Base-by-base conservation (phyloP, 2,113 vertebrate species). In the Eulemur rufifrons region DNA sequence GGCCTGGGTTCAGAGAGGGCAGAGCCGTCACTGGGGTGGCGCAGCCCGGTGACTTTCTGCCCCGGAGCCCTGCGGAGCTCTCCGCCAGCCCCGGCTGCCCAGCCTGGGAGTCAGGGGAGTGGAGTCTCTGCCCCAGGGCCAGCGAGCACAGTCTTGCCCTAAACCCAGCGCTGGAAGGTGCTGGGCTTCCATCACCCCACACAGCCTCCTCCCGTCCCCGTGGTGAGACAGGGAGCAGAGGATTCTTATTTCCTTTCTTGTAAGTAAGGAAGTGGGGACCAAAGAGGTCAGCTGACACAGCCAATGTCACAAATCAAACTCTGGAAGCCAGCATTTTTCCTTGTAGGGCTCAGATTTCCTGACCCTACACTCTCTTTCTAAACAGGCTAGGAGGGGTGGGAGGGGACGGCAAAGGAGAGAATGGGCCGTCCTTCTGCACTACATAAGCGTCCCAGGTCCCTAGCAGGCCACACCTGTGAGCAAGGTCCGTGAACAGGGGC, bases 31-130 rank as follows among this genome's bases (percentile, higher is more conserved):
- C 27, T 8, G 27, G 3, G 61, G 23, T 45, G 23, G 29, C 0
- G 1, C 0, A 6, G 21, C 47, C 39, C 18, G 64, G 27, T 3
- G 27, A 42, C 21, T 50, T 52, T 78, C 42, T 56, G 39, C 15
- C 71, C 4, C 63, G 32, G 29, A 1, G 45, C 42, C 3, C 1
- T 0, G 0, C 3, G 20, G 29, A 42, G 54, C 14, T 25, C 50
- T n/a, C 2, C 4, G n/a, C 2, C 34, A 50, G 13, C 6, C 12
- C 47, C 4, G 6, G 80, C 2, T 29, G 56, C 45, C 23, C 6
- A 3, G 68, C 6, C 29, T 32, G 2, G 47, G 12, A 69, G 10
- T 27, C 42, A 3, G 17, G 15, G n/a, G 39, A 64, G n/a, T n/a
- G 7, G 4, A 6, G 39, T 52, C 80, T 45, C 23, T 4, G 78